Conservation (phyloP, 2,888 invertebrate species). For the Oxytorus armatus region DNA sequence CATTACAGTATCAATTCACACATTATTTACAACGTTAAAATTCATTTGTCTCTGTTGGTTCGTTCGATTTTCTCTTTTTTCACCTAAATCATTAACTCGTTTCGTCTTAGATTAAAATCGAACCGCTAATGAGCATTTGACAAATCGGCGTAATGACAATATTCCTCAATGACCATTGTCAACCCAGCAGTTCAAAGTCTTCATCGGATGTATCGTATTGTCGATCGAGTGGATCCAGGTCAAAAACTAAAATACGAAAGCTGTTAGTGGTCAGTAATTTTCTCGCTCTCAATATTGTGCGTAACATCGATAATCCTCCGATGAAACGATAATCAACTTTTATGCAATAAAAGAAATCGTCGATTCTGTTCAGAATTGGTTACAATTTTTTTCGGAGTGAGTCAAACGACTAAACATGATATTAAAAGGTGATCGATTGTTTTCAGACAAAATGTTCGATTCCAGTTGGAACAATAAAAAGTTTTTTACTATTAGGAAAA, state of each 20-base stretch:
- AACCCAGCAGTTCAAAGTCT: conserved; percentile 93
- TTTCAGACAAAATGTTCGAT: too few species aligned
- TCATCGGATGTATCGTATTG: conserved; percentile 91
- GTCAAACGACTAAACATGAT: too few species aligned
- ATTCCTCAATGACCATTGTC: conserved; percentile 71
- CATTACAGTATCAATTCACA: conserved; percentile 34
- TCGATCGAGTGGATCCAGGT: conserved; percentile 87
- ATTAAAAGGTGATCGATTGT: too few species aligned
- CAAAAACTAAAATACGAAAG: conserved; percentile 85
- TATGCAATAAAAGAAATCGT: too few species aligned
- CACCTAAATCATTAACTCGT: conserved; percentile 10
- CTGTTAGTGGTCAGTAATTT: too few species aligned
- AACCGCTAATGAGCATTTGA: conserved; percentile 19
- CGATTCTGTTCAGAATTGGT: too few species aligned
- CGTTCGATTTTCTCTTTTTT: background rate
- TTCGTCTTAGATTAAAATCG: background rate
- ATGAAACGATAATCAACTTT: too few species aligned
- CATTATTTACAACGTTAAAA: conserved; percentile 58
- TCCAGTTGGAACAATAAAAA: too few species aligned
- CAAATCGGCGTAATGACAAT: conserved; percentile 37
- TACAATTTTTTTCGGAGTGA: too few species aligned
- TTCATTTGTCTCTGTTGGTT: conserved; percentile 17
- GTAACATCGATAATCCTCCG: too few species aligned
- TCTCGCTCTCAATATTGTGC: too few species aligned
- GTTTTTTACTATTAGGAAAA: too few species aligned